Evolutionary conservation across 2,113 vertebrate species (phyloP).

Genomic region (Pantherophis guttatus): DNA sequence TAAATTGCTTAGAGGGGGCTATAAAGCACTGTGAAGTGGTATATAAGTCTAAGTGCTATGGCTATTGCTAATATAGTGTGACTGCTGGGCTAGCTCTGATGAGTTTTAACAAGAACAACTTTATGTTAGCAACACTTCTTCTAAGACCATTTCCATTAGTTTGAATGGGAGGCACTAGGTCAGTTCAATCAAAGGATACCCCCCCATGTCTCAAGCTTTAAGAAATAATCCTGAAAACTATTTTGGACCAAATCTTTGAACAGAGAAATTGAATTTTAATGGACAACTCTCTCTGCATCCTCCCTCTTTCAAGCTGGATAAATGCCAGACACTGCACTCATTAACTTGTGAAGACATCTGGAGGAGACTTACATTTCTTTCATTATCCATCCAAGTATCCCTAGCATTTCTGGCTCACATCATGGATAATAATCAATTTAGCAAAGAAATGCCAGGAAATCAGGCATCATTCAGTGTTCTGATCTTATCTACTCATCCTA

Average conservation of each 20-base stretch:
- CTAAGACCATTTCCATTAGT: neutral
- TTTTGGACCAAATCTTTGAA: neutral
- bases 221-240: neutral
- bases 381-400: neutral
- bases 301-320: neutral
- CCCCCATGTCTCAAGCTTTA: neutral
- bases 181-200: neutral
- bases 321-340: neutral
- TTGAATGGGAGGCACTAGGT: neutral
- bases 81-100: neutral
- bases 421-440: conserved; percentile 24
- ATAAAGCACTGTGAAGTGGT: too few relatives aligned
- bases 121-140: neutral
- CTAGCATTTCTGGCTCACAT: neutral
- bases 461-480: conserved; percentile 16
- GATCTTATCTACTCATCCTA: conserved; percentile 24
- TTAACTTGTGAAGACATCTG: neutral
- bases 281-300: neutral
- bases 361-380: neutral
- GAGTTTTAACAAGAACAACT: neutral
- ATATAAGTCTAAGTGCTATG: too few relatives aligned
- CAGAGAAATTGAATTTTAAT: neutral
- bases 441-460: conserved; percentile 29
- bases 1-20: too few relatives aligned
- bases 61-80: neutral